Base-by-base conservation (phyloP, 1,140 invertebrate species). In the Anthonomus grandis region DNA sequence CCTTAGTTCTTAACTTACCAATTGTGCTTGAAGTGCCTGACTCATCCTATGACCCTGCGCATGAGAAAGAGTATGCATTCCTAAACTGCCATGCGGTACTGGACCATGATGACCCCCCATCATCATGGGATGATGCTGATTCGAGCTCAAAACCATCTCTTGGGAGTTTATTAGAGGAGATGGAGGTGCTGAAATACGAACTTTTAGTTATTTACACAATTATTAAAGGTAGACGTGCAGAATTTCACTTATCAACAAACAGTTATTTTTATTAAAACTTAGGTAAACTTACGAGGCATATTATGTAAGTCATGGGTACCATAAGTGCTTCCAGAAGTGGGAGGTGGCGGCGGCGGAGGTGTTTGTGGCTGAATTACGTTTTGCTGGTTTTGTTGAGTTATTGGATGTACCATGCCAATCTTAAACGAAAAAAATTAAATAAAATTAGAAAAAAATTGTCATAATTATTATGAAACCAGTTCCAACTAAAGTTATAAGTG, bases 201-300 rank as follows among this genome's bases (percentile, higher is more conserved):
- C n/a, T n/a, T n/a, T n/a, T n/a, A n/a, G n/a, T n/a, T n/a, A n/a
- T n/a, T n/a, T n/a, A n/a, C n/a, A n/a, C n/a, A n/a, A 87, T 84
- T 63, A 90, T 71, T 17, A 87, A 87, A 15, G 88, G 89, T 6
- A 88, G 88, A 46, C 88, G 88, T 22, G 88, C 88, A 89, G 17
- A 41, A n/a, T 17, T n/a, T 13, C 17, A 41, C 0, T 24, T n/a
- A 10, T 15, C 17, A 6, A 42, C 47, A 12, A 46, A 56, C 44
- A 5, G 51, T 57, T 8, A 31, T 41, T 41, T 41, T 41, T 41
- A 13, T 10, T 17, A 41, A 17, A 13, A 41, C 4, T 15, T n/a
- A 39, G 38, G 2, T 21, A 19, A 22, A 62, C 86, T 84, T 78
- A 91, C 89, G 87, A 57, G 89, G 89, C 87, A 91, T 90, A 67